phyloP scores from a whole-genome alignment of 2,797 vertebrate species.

The Manis javanica region DNA sequence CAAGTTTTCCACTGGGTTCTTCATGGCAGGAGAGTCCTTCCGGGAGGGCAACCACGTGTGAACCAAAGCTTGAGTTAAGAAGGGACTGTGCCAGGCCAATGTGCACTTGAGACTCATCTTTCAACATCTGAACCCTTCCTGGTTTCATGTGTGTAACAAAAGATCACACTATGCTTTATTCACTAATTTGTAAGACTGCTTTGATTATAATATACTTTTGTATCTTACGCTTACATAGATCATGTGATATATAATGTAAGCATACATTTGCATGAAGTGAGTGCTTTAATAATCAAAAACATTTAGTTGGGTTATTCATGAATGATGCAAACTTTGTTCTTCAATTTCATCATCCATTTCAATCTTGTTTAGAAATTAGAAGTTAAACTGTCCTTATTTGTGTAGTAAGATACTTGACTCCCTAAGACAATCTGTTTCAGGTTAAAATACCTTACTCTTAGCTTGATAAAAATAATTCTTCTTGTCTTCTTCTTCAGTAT shows the following conservation, averaged over 20 bases:
- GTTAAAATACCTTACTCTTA: neutral
- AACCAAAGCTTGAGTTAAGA: neutral
- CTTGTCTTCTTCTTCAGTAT: neutral
- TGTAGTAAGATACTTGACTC: neutral
- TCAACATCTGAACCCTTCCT: neutral
- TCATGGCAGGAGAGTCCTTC: neutral
- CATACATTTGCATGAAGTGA: neutral
- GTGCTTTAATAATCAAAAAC: neutral
- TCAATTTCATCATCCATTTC: neutral
- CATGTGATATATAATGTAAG: neutral
- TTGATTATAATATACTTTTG: neutral
- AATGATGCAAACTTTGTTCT: neutral
- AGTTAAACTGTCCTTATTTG: neutral
- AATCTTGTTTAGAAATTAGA: neutral
- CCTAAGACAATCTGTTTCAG: neutral
- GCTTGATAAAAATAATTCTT: neutral
- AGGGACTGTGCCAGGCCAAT: neutral
- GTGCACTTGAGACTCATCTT: neutral
- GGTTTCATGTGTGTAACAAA: neutral
- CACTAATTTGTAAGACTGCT: neutral
- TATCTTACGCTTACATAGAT: neutral
- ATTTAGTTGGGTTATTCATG: neutral
- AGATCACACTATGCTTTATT: neutral
- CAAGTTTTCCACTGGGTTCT: neutral
- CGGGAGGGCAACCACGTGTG: neutral